These are phyloP conservation scores for Leptodactylus fuscus DNA, from an alignment of 2,113 vertebrate species.

Conservation along the genomic window DNA sequence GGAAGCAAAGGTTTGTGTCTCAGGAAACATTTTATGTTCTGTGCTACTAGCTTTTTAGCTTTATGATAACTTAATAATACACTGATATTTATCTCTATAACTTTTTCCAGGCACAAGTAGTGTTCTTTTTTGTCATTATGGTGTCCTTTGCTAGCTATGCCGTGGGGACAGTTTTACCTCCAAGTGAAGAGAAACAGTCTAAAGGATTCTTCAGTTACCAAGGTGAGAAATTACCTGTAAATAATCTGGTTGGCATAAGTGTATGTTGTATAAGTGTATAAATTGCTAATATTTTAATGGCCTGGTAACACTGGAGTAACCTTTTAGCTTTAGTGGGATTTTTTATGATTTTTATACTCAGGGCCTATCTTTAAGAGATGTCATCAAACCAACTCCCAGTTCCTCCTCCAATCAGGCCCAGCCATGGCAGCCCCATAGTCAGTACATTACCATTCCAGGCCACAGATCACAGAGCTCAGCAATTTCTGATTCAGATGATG, in stretches of 20 bases:
- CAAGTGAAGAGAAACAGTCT: conserved; percentile 65
- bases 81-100: neutral
- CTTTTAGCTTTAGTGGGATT: too few relatives aligned
- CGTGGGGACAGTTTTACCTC: conserved; percentile 72
- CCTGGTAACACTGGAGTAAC: too few relatives aligned
- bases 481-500: too few relatives aligned
- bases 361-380: too few relatives aligned
- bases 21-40: neutral
- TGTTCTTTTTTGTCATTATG: conserved; percentile 75
- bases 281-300: too few relatives aligned
- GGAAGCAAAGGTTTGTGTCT: conserved; percentile 71
- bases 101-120: conserved; percentile 70
- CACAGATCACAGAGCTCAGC: too few relatives aligned
- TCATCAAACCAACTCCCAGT: too few relatives aligned
- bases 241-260: conserved; percentile 11
- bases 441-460: too few relatives aligned
- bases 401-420: too few relatives aligned
- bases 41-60: neutral
- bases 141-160: conserved; percentile 76
- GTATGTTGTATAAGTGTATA: too few relatives aligned
- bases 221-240: conserved; percentile 66
- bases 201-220: conserved; percentile 75
- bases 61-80: neutral
- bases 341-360: too few relatives aligned
- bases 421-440: too few relatives aligned